A percentile compares a stretch with the other conserved stretches of the same genome.
Evolutionary conservation across 2,888 invertebrate species (phyloP).

Genomic region (Hecatera dysodea): DNA sequence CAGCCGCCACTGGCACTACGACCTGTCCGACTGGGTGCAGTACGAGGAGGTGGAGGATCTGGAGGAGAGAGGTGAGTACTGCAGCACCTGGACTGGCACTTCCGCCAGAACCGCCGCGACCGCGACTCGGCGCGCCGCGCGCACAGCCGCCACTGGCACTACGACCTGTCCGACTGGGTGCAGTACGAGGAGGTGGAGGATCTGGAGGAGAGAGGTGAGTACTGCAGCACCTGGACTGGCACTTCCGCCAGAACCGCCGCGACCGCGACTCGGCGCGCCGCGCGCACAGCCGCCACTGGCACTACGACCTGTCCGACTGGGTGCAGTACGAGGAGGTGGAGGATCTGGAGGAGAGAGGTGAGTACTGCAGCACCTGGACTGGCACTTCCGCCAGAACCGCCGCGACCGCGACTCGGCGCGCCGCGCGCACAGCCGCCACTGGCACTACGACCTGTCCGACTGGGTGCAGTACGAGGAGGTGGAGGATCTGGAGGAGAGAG

Average conservation of each 20-base stretch:
- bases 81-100: conserved; percentile 96
- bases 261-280: conserved; percentile 96
- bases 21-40: conserved; percentile 97
- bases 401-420: conserved; percentile 96
- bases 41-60: conserved; percentile 98
- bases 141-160: conserved; percentile 97
- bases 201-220: conserved; percentile 95
- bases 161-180: conserved; percentile 97
- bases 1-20: conserved; percentile 97
- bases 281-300: conserved; percentile 97
- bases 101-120: conserved; percentile 97
- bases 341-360: conserved; percentile 96
- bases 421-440: conserved; percentile 95
- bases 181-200: conserved; percentile 98
- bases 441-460: conserved; percentile 97
- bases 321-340: conserved; percentile 98
- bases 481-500: conserved; percentile 97
- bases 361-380: conserved; percentile 96
- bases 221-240: conserved; percentile 98
- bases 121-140: conserved; percentile 96
- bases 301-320: conserved; percentile 97
- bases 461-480: conserved; percentile 99
- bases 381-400: conserved; percentile 99
- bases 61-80: conserved; percentile 94
- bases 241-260: conserved; percentile 97